These are phyloP conservation scores for Procambarus virginalis DNA, from an alignment of 1,140 invertebrate genomes.

Conservation along the genomic window DNA sequence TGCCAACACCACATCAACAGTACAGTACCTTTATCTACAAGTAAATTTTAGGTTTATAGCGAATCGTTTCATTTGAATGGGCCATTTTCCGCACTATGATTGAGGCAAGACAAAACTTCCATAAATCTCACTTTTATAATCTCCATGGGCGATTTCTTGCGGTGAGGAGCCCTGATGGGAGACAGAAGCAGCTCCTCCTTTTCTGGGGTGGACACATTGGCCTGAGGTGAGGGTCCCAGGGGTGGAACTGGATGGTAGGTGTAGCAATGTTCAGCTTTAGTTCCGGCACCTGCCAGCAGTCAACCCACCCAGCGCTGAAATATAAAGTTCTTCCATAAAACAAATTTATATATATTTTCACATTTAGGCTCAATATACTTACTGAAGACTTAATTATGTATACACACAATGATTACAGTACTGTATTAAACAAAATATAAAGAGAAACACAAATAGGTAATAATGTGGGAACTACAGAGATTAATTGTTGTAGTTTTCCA, in stretches of 20 bases:
- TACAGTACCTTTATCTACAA: not conserved
- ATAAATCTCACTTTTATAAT: slow-evolving; percentile 38
- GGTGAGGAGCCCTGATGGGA: slow-evolving; percentile 89
- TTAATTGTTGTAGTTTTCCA: too few species aligned
- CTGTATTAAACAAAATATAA: too few species aligned
- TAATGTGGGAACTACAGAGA: too few species aligned
- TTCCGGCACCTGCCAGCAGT: slow-evolving; percentile 96
- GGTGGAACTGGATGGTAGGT: slow-evolving; percentile 93
- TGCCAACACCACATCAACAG: not conserved
- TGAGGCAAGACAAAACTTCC: too few species aligned
- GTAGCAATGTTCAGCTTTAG: slow-evolving; percentile 92
- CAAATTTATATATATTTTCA: not conserved
- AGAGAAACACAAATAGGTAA: too few species aligned
- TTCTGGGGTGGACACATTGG: slow-evolving; percentile 93
- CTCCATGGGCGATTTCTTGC: slow-evolving; percentile 58
- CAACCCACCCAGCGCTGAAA: slow-evolving; percentile 88
- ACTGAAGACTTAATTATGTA: too few species aligned
- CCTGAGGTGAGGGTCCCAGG: slow-evolving; percentile 87
- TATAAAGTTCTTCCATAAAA: not conserved
- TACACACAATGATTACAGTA: too few species aligned
- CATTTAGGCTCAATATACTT: too few species aligned
- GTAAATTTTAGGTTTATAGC: not conserved
- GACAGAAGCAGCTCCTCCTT: slow-evolving; percentile 94
- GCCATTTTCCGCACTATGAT: too few species aligned
- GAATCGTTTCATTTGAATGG: too few species aligned